phyloP scores from a whole-genome alignment of 2,888 invertebrate genomes.

The Agrenia bidenticulata region DNA sequence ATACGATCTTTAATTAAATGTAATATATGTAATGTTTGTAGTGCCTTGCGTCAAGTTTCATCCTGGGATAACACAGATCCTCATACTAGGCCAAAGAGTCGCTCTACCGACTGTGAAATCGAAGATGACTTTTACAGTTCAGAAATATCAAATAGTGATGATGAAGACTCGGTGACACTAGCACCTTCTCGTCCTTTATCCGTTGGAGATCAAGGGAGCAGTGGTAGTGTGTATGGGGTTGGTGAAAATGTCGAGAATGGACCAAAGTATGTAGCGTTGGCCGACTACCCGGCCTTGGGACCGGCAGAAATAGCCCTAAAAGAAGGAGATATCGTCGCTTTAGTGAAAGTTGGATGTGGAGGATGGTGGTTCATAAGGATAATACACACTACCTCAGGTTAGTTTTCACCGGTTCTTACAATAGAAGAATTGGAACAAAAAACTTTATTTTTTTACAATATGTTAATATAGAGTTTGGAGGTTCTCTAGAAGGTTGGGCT shows the following conservation, averaged over 20 bases:
- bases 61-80: conserved; percentile 66
- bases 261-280: conserved; percentile 80
- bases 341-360: conserved; percentile 88
- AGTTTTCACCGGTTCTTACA: neutral
- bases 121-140: conserved; percentile 87
- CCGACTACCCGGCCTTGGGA: conserved; percentile 90
- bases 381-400: neutral
- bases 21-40: too few species aligned
- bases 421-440: neutral
- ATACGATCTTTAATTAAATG: neutral
- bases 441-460: neutral
- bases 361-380: conserved; percentile 96
- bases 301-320: conserved; percentile 85
- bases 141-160: conserved; percentile 86
- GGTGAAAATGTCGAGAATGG: conserved; percentile 52
- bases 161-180: conserved; percentile 64
- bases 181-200: conserved; percentile 15
- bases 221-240: conserved; percentile 40
- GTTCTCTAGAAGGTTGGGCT: conserved; percentile 67
- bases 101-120: conserved; percentile 54
- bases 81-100: conserved; percentile 52
- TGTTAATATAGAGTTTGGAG: neutral
- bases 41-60: conserved; percentile 73
- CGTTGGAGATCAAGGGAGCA: conserved; percentile 5
- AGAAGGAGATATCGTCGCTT: conserved; percentile 86